phyloP scores from a whole-genome alignment of 2,113 vertebrate species.

The Oostethus manadensis region DNA sequence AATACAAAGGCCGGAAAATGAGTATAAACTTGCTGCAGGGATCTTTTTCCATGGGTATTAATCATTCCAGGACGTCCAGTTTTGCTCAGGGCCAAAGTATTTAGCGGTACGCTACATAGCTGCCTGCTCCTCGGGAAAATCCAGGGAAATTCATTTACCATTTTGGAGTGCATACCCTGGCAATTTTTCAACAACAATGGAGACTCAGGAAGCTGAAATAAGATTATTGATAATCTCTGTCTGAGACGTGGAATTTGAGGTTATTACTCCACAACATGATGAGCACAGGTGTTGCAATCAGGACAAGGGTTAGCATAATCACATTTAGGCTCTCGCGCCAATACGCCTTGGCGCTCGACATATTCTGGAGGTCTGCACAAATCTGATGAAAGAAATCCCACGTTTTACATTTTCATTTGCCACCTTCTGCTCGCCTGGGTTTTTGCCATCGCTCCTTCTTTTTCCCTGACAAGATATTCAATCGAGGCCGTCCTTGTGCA shows the following conservation, averaged over 20 bases:
- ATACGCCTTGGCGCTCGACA: constrained; percentile 18
- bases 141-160: constrained; percentile 21
- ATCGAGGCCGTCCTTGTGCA: no score
- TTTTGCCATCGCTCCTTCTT: background rate
- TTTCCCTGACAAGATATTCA: no score
- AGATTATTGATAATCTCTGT: constrained; percentile 32
- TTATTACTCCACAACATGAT: constrained; percentile 33
- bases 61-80: constrained; percentile 9
- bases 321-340: constrained; percentile 27
- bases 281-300: constrained; percentile 47
- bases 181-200: constrained; percentile 19
- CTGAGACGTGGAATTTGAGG: constrained; percentile 43
- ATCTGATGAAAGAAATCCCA: background rate
- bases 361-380: constrained; percentile 14
- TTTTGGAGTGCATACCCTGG: constrained; percentile 17
- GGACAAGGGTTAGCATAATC: constrained; percentile 30
- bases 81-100: constrained; percentile 7
- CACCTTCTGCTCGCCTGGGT: background rate
- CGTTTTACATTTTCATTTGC: constrained; percentile 8
- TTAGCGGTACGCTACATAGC: constrained; percentile 11
- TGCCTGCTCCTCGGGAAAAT: constrained; percentile 13
- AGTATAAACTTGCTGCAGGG: background rate
- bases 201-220: constrained; percentile 30
- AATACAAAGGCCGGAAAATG: no score
- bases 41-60: constrained; percentile 21